Percentiles rank a stretch among this genome's conserved stretches.
Evolutionary conservation across 2,797 vertebrate species (phyloP).

Genomic region (Pipistrellus pipistrellus): DNA sequence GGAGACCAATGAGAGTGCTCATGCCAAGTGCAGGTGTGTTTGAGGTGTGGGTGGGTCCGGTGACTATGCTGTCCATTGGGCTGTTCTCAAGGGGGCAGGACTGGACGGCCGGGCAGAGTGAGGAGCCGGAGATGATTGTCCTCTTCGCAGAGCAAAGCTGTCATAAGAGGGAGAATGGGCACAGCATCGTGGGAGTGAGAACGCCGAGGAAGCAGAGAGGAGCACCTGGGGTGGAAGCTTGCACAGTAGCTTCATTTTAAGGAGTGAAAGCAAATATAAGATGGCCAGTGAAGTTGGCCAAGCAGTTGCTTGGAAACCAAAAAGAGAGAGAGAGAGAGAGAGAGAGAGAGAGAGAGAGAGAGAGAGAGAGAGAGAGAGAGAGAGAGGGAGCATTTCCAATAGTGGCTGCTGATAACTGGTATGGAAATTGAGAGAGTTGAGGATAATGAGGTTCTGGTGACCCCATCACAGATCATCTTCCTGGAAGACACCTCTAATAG

Average conservation of each 20-base stretch:
- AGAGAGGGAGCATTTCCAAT: background rate
- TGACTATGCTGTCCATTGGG: background rate
- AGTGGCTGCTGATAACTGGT: background rate
- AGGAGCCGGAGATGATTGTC: background rate
- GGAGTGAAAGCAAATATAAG: background rate
- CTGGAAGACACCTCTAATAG: background rate
- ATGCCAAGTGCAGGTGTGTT: background rate
- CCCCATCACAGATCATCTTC: background rate
- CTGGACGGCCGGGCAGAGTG: background rate
- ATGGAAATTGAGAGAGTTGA: background rate
- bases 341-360: too few relatives aligned
- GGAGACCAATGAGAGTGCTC: background rate
- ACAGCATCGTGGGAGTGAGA: rapidly evolving
- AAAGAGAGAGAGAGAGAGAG: background rate
- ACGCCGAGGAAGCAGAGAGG: background rate
- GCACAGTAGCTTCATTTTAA: background rate
- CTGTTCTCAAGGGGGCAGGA: background rate
- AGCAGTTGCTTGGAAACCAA: background rate
- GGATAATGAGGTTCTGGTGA: background rate
- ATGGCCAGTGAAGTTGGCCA: background rate
- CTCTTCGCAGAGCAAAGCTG: background rate
- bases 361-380: too few relatives aligned
- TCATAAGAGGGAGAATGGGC: background rate
- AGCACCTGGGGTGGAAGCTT: background rate
- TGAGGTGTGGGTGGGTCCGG: background rate